Base-by-base conservation (phyloP, 2,888 invertebrate genomes). In the Idaea straminata region DNA sequence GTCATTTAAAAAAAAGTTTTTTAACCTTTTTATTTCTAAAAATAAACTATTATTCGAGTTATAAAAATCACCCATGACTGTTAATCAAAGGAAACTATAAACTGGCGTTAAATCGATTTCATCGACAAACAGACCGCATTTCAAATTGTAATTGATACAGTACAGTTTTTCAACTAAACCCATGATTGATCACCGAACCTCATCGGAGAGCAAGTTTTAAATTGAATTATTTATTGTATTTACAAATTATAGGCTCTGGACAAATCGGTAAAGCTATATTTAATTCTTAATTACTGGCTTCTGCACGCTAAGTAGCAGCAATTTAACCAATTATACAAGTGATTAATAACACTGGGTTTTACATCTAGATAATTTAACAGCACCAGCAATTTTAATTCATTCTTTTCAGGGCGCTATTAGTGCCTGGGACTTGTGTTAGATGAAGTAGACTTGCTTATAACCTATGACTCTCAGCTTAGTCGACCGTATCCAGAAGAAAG, bases 201-300 rank as follows among this genome's bases (percentile, higher is more conserved):
- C 63, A 62, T 65, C 62, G 62, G 61, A 57, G 59, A 64, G 61
- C 62, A 61, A 25, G 25, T 62, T 10, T 38, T 59, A 63, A 69
- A 63, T 69, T 65, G 61, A 65, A 66, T 69, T 66, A 69, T 66
- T 66, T 64, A 66, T 65, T 34, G 34, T 25, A 16, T 25, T 16
- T 59, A 25, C 13, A 47, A 47, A 13, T 47, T 47, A 47, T 47
- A 38, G 16, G 59, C 59, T 62, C n/a, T 58, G 4, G 7, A 57
- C 7, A 61, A 61, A 34, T 57, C 15, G 4, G 47, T 6, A 5
- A 57, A 35, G 57, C n/a, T 59, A n/a, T 61, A 59, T 13, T 34
- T 59, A 62, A 47, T 13, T 47, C 47, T 47, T 47, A 13, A 13
- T 47, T 4, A 7, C 47, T 47, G 47, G 3, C 13, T 47, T 47